Base-by-base conservation (phyloP, 2,888 invertebrate genomes). In the Acleris sparsana region DNA sequence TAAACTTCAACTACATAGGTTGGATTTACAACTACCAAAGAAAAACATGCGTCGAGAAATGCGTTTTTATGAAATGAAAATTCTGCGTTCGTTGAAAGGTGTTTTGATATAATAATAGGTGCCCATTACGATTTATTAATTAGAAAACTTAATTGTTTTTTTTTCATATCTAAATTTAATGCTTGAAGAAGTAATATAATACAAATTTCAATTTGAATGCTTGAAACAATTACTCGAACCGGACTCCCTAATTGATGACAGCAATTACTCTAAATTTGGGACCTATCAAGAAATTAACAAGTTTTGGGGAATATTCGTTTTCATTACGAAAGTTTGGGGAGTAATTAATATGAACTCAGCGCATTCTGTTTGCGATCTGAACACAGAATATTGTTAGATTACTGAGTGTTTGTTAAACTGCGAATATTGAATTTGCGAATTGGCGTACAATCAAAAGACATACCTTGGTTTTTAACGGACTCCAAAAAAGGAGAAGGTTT, bases 241-340 rank as follows among this genome's bases (percentile, higher is more conserved):
- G n/a, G 49, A 55, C 29, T 63, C 44, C 53, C 25, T 58, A 58
- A 63, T 58, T 58, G 53, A 63, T 63, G 63, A 46, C 52, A 63
- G 63, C 58, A 53, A 63, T 63, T 53, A 57, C 46, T 63, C 51
- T 20, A 63, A 63, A 57, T 44, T 44, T 52, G 6, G 20, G 44
- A 63, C 57, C 58, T 39, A 63, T 53, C 58, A 58, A 63, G 63
- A 58, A 63, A 63, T 63, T 63, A 58, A 22, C 46, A 58, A 58
- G 46, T 58, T 58, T 13, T 20, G 52, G 46, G 44, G 52, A 46
- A 55, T 48, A 49, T 62, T 62, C 55, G 62, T 62, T 62, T 55
- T 62, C 62, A 55, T 62, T 62, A 55, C 13, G 33, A 55, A 62
- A 62, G 53, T 62, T 53, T 55, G 62, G 5, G 5, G 13, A 55